Conservation (phyloP, 1,140 invertebrate species). For the Drosophila azteca region DNA sequence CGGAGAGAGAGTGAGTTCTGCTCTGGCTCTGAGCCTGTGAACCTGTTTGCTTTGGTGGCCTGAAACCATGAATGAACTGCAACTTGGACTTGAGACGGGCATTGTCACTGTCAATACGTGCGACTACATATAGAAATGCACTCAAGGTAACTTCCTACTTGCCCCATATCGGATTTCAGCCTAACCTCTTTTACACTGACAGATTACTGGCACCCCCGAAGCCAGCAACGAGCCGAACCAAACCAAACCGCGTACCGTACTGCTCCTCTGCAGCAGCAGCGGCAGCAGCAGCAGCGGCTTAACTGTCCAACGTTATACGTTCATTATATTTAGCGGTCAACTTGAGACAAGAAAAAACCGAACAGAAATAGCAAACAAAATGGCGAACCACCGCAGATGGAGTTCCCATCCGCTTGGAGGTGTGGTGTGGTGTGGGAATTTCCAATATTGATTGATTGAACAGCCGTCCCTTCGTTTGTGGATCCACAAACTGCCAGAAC, state of each 20-base stretch:
- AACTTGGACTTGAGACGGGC: slow-evolving; percentile 52
- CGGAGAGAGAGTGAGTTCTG: background rate
- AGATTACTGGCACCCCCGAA: slow-evolving; percentile 59
- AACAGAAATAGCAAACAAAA: slow-evolving; percentile 59
- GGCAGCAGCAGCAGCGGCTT: slow-evolving; percentile 13
- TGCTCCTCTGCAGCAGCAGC: background rate
- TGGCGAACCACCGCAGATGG: slow-evolving; percentile 40
- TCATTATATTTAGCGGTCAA: slow-evolving; percentile 68
- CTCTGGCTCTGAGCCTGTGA: slow-evolving; percentile 64
- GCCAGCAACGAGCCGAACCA: background rate
- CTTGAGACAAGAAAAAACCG: slow-evolving; percentile 18
- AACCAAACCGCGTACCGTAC: background rate
- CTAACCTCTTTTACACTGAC: slow-evolving; percentile 68
- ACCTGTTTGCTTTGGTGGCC: slow-evolving; percentile 62
- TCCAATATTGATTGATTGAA: slow-evolving; percentile 75
- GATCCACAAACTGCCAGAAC: background rate
- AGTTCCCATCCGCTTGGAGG: slow-evolving; percentile 3
- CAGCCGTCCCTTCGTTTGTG: slow-evolving; percentile 19
- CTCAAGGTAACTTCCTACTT: slow-evolving; percentile 82
- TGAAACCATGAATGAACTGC: slow-evolving; percentile 78
- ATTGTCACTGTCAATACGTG: slow-evolving; percentile 74
- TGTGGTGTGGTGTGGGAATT: slow-evolving; percentile 49
- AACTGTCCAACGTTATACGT: slow-evolving; percentile 32
- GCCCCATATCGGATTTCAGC: slow-evolving; percentile 67
- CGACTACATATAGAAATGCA: slow-evolving; percentile 66